Conservation (phyloP, 92 coral and sea anemone species). For the Pocillopora grandis region DNA sequence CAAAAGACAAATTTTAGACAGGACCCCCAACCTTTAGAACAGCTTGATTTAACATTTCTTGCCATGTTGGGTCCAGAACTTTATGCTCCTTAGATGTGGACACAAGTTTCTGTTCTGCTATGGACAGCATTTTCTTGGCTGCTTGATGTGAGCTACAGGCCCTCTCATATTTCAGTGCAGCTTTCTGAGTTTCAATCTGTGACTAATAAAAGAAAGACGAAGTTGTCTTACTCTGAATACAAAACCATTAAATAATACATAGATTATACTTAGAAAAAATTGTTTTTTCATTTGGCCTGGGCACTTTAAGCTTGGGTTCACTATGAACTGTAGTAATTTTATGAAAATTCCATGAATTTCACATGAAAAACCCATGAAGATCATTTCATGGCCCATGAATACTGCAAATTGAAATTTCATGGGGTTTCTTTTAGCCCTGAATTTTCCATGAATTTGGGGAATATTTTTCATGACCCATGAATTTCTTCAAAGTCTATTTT, state of each 20-base stretch:
- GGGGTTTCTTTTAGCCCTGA: too few species aligned
- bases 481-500: too few species aligned
- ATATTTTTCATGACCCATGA: too few species aligned
- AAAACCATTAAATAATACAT: not conserved
- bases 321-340: too few species aligned
- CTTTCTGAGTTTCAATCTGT: conserved; percentile 91
- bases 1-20: not conserved
- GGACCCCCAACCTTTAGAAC: conserved; percentile 64
- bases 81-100: conserved; percentile 86
- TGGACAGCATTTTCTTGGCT: conserved; percentile 85
- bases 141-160: conserved; percentile 85
- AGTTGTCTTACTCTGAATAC: not conserved
- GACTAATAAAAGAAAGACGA: conserved; percentile 45
- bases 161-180: conserved; percentile 92
- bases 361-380: too few species aligned
- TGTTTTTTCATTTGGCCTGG: too few species aligned
- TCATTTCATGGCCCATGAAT: too few species aligned
- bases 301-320: too few species aligned
- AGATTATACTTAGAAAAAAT: not conserved
- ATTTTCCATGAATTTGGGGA: too few species aligned
- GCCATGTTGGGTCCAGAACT: conserved; percentile 89
- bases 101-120: conserved; percentile 86
- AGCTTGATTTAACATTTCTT: conserved; percentile 95
- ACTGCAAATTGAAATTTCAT: too few species aligned
- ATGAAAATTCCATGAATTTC: too few species aligned